phyloP scores from a whole-genome alignment of 1,140 invertebrate species.

The Pseudomyrmex cubaensis region DNA sequence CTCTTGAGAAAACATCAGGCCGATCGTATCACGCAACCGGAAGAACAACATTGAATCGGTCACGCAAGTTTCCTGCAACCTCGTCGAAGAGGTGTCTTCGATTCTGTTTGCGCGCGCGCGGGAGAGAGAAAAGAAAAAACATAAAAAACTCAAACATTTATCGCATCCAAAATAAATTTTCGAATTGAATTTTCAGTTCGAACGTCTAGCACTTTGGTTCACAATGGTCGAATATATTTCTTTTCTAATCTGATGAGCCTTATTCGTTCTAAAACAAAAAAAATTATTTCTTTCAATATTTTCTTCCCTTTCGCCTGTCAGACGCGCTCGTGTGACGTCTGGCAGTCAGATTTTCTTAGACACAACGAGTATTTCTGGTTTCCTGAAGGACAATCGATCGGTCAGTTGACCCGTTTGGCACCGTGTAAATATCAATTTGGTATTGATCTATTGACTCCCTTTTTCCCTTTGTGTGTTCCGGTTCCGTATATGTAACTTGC shows the following conservation, averaged over 20 bases:
- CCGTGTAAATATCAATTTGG: slow-evolving; percentile 45
- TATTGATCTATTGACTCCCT: slow-evolving; percentile 46
- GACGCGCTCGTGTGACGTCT: neutral
- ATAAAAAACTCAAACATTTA: too few relatives aligned
- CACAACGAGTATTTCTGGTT: neutral
- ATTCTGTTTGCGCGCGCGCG: neutral
- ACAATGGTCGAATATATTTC: neutral
- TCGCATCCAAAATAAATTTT: too few relatives aligned
- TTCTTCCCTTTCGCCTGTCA: neutral
- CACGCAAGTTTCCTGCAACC: neutral
- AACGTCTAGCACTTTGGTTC: too few relatives aligned
- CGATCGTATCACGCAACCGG: neutral
- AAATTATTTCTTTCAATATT: neutral
- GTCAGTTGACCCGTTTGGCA: neutral
- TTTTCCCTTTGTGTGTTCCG: neutral
- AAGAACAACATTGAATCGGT: neutral
- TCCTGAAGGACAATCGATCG: slow-evolving; percentile 30
- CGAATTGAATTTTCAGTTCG: too few relatives aligned
- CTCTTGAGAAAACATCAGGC: neutral
- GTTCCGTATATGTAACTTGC: slow-evolving; percentile 22
- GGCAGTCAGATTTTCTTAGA: neutral
- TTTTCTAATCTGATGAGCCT: neutral
- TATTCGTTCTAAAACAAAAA: neutral
- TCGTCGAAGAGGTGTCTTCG: neutral
- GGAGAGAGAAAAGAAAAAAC: too few relatives aligned